Evolutionary conservation across 2,888 invertebrate genomes (phyloP), one percentile per base, ranked within the genome.

Genomic region (Rhimphoctona megacephalus): DNA sequence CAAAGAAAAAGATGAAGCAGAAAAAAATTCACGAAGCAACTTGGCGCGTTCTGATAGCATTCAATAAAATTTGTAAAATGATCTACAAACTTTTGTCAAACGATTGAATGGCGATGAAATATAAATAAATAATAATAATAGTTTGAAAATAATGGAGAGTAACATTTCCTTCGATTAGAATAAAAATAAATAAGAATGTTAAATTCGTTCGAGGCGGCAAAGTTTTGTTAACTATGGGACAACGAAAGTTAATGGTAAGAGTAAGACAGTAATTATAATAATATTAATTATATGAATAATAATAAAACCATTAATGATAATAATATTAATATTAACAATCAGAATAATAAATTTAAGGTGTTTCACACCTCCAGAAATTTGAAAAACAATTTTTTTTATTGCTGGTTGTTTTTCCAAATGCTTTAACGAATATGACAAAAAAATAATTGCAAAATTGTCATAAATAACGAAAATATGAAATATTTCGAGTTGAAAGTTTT

Each of bases 31-130:
- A 91, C 91, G 90, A 92, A 92, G 89, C 90, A 93, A 90, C 87
- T 88, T 79, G 78, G 70, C 87, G 88, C 87, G 86, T 90, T 91
- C 14, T 92, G 93, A 92, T 93, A 92, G 91, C 92, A 93, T 93
- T 92, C 93, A 94, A 92, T 22, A 25, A 61, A 93, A 93, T 93
- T 94, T 94, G 92, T 93, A 93, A 94, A 93, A 92, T 90, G 87
- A 61, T 92, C 90, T 91, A 91, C 89, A 89, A 89, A 90, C 90
- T 91, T 91, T 91, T 90, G 39, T 82, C 69, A 81, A 86, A 81
- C 64, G 78, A 81, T 74, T 81, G 77, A 77, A 74, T 67, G 61
- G 36, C 67, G 72, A 83, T 64, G 46, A 57, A 25, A 25, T 46
- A 25, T 39, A 43, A 22, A 17, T 52, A 66, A 57, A 52, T 57